Evolutionary conservation across 2,113 vertebrate genomes (phyloP), one percentile per base, ranked within the genome.

Genomic region (Pavo muticus): DNA sequence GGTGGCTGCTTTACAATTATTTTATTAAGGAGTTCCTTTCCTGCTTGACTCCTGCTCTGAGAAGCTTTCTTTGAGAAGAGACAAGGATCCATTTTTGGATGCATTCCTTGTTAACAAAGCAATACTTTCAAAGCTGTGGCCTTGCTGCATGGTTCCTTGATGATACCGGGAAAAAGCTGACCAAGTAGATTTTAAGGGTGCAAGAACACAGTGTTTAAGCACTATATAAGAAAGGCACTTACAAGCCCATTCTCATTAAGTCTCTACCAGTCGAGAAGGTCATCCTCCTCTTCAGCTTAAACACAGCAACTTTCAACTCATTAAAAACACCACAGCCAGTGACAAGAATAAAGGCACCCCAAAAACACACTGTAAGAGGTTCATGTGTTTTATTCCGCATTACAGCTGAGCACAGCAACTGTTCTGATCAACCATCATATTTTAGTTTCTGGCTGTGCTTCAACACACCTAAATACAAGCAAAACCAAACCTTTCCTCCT

Each of bases 51-150:
- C 48, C 48, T 64, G 32, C 72, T 86, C 69, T 77, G 76, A 87
- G 65, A 93, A 71, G 72, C 85, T 90, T 61, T 65, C 83, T 91
- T 80, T 93, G 72, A 94, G 69, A 86, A 95, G 52, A 52, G 68
- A 94, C 88, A 93, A 90, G 93, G 85, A 93, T 61, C 32, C 78
- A 69, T 94, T 95, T 94, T 39, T 88, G 83, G 87, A 77, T 64
- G 23, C 75, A 72, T 25, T 91, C 48, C 73, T 91, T 75, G n/a
- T 48, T 88, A 90, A 84, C 61, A 88, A 90, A 91, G 76, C 57
- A 80, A 75, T 56, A 94, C 47, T 93, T 80, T 25, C 67, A 68
- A 87, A 74, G 10, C 72, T 39, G 56, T 39, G 56, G 64, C 37
- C 14, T 86, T 83, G 40, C 64, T 70, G 59, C 68, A 45, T 5